phyloP scores from a whole-genome alignment of 92 coral and sea anemone genomes.

The Palythoa grandis region DNA sequence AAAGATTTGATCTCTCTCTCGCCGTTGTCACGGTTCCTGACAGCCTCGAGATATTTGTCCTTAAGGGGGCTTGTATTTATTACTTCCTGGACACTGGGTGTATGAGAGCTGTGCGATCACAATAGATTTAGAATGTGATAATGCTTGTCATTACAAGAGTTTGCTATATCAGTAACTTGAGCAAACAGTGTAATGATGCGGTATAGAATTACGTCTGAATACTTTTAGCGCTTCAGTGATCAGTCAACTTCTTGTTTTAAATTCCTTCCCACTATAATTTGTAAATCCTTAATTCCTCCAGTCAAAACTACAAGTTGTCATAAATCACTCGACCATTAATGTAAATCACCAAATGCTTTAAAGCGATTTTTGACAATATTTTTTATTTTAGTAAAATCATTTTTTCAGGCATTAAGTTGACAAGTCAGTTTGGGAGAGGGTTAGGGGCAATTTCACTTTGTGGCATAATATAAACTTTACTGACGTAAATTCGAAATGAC shows the following conservation, averaged over 20 bases:
- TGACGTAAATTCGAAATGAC: too few species aligned
- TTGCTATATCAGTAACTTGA: not conserved
- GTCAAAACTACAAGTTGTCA: too few species aligned
- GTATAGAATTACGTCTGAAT: not conserved
- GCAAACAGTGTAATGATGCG: not conserved
- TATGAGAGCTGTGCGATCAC: slow-evolving; percentile 18
- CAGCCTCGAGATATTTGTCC: slow-evolving; percentile 77
- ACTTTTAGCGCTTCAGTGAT: not conserved
- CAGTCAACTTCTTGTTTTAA: not conserved
- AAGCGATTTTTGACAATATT: too few species aligned
- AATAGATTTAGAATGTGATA: not conserved
- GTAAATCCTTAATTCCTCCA: too few species aligned
- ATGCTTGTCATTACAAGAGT: not conserved
- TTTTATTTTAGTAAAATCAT: too few species aligned
- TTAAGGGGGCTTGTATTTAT: slow-evolving; percentile 24
- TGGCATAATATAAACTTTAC: too few species aligned
- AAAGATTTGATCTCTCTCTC: slow-evolving; percentile 85
- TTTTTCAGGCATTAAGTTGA: too few species aligned
- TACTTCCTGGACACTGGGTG: not conserved
- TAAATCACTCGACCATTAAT: too few species aligned
- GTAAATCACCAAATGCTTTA: too few species aligned
- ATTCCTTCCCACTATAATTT: too few species aligned
- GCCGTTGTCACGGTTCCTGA: slow-evolving; percentile 73
- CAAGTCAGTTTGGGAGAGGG: too few species aligned
- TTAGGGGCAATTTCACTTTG: too few species aligned